Evolutionary conservation across 1,140 invertebrate species (phyloP), one percentile per base, ranked within the genome.

Genomic region (Drosophila persimilis): DNA sequence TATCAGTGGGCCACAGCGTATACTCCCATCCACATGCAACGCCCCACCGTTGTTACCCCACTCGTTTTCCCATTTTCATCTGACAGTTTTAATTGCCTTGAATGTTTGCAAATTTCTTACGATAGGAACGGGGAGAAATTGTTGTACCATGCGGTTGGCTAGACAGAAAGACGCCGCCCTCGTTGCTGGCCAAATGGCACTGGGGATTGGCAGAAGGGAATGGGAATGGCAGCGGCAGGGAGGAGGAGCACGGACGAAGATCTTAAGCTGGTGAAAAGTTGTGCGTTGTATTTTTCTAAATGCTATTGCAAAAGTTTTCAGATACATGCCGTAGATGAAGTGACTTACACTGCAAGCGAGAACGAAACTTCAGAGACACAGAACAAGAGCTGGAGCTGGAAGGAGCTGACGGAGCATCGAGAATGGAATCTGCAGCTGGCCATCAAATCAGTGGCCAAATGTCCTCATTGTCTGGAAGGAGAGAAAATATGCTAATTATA

Each of bases 91-190:
- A 85, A 85, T 85, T 85, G 81, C 81, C 81, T 85, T 71, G 81
- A 85, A 86, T 85, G 81, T 81, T 85, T 86, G 81, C 81, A 85
- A 85, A 85, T 85, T 85, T 85, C 81, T 85, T 85, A 75, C 80
- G 70, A 73, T 51, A 47, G 35, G 44, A 39, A 22, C 6, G 22
- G 47, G 71, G 46, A 64, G 55, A 74, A 85, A 77, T 85, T 77
- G 81, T 70, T 85, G 73, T 86, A 86, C 69, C 70, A 57, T 85
- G 81, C 81, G 81, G 81, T 85, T 85, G 77, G 77, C 77, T 79
- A 69, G 73, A 76, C 73, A 69, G 56, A 66, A 56, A 86, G 81
- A 70, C 80, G 81, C 81, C 81, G 46, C n/a, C 44, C 59, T 41
- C 55, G 60, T 50, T 54, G 57, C 39, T 46, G 39, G 17, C 35